These are phyloP conservation scores for Nomia melanderi DNA, from an alignment of 1,140 invertebrate genomes.

Conservation along the genomic window DNA sequence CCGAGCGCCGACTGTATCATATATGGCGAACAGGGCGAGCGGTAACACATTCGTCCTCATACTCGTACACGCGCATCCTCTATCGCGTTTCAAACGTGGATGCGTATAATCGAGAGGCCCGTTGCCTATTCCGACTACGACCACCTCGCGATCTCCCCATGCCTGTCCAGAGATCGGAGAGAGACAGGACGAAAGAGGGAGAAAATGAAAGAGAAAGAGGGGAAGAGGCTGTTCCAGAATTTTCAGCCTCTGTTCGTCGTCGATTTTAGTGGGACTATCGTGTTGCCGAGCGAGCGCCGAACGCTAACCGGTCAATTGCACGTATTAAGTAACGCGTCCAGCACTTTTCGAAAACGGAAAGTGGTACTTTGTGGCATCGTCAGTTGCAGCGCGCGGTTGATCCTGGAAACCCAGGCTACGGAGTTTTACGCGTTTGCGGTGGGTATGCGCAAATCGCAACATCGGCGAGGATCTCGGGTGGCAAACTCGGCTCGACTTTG, in stretches of 20 bases:
- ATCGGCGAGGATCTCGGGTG: too few relatives aligned
- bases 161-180: too few relatives aligned
- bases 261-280: not conserved
- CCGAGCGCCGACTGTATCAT: slow-evolving; percentile 51
- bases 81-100: slow-evolving; percentile 11
- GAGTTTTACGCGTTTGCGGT: too few relatives aligned
- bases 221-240: not conserved
- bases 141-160: not conserved
- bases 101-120: slow-evolving; percentile 17
- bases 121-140: slow-evolving; percentile 12
- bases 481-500: too few relatives aligned
- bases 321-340: too few relatives aligned
- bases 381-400: too few relatives aligned
- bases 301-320: not conserved
- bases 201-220: too few relatives aligned
- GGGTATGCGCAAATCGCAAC: too few relatives aligned
- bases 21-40: not conserved
- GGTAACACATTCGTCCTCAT: slow-evolving; percentile 38
- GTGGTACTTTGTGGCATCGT: too few relatives aligned
- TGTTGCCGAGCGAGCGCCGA: not conserved
- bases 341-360: not conserved
- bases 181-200: too few relatives aligned
- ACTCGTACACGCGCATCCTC: not conserved
- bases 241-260: not conserved
- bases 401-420: too few relatives aligned